Percentiles rank a stretch among this genome's conserved stretches.
Evolutionary conservation across 2,113 vertebrate species (phyloP).

Genomic region (Acinonyx jubatus): DNA sequence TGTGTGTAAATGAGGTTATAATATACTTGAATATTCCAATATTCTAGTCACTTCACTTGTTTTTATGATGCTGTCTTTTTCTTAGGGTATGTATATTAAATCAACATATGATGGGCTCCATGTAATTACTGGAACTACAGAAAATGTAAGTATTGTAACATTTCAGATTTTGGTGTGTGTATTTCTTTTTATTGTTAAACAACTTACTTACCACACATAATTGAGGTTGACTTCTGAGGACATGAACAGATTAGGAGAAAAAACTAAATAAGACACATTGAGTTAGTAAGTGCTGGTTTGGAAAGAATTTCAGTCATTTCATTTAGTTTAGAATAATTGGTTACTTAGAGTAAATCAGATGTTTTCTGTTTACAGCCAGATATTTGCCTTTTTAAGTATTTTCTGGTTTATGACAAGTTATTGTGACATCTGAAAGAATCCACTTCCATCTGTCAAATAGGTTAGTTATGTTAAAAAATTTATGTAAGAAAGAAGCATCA

Average conservation of each 20-base stretch:
- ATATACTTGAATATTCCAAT: slow-evolving; percentile 75
- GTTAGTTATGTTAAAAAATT: slow-evolving; percentile 61
- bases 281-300: slow-evolving; percentile 19
- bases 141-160: slow-evolving; percentile 93
- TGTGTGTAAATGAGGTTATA: slow-evolving; percentile 72
- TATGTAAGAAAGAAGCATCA: slow-evolving; percentile 38
- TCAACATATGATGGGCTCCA: slow-evolving; percentile 98
- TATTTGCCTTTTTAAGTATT: slow-evolving; percentile 57
- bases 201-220: slow-evolving; percentile 18
- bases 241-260: neutral
- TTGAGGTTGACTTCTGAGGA: slow-evolving; percentile 29
- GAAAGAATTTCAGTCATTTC: slow-evolving; percentile 12
- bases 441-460: slow-evolving; percentile 40
- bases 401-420: slow-evolving; percentile 57
- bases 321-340: slow-evolving; percentile 26
- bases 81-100: slow-evolving; percentile 98
- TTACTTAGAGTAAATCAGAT: slow-evolving; percentile 51
- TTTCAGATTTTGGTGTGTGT: slow-evolving; percentile 75
- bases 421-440: slow-evolving; percentile 52
- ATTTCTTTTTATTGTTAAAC: slow-evolving; percentile 44
- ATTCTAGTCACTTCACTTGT: slow-evolving; percentile 81
- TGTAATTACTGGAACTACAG: slow-evolving; percentile 98
- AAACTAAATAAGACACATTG: slow-evolving; percentile 26
- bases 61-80: slow-evolving; percentile 86
- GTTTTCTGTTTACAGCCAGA: slow-evolving; percentile 53